A percentile compares a stretch with the other conserved stretches of the same genome.
phyloP scores from a whole-genome alignment of 2,113 vertebrate genomes.

The Dicaeum eximium region DNA sequence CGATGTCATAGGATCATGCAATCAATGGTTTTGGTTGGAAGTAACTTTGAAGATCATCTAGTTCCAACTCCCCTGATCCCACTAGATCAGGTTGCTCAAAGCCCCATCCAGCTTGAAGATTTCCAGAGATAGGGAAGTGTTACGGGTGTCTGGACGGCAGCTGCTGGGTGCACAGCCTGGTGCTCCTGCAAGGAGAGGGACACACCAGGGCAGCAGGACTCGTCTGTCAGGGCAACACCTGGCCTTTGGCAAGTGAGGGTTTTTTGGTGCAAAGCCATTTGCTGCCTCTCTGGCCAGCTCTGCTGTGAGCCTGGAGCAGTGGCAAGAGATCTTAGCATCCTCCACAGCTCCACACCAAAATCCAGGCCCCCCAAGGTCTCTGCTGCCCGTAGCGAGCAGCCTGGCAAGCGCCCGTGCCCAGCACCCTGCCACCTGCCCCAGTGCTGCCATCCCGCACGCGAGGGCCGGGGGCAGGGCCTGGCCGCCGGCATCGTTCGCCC shows the following conservation, averaged over 20 bases:
- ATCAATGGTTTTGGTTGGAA: not conserved
- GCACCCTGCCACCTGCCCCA: not conserved
- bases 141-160: accelerated
- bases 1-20: not conserved
- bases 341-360: not conserved
- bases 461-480: not conserved
- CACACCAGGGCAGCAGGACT: not conserved
- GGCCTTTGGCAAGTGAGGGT: not conserved
- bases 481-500: slow-evolving; percentile 51
- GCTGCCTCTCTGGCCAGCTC: not conserved
- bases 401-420: not conserved
- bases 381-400: not conserved
- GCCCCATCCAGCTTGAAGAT: not conserved
- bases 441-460: not conserved
- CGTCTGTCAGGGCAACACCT: accelerated
- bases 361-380: accelerated
- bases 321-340: not conserved
- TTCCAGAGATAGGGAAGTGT: not conserved
- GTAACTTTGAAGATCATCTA: not conserved
- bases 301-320: not conserved
- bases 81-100: not conserved
- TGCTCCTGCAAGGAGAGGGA: not conserved
- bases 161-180: not conserved
- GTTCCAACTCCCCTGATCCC: not conserved
- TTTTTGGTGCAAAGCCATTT: not conserved